A percentile compares a stretch with the other conserved stretches of the same genome.
phyloP scores from a whole-genome alignment of 2,888 invertebrate species.

The Tetropium fuscum region DNA sequence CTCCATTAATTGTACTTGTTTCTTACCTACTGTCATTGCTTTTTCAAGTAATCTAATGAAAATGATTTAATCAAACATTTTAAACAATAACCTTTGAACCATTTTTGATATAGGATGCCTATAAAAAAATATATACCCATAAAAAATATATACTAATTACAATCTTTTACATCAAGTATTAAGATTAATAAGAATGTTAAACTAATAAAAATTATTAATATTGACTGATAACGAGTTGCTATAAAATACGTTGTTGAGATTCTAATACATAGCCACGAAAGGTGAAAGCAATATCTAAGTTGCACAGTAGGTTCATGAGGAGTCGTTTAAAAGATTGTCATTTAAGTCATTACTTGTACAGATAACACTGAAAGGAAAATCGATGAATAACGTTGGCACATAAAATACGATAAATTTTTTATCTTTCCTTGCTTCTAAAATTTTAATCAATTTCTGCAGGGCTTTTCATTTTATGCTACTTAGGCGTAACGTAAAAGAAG shows the following conservation, averaged over 20 bases:
- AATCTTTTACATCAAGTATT: too few relatives aligned
- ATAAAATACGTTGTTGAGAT: constrained; percentile 17
- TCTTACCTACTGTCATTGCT: too few relatives aligned
- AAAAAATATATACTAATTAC: too few relatives aligned
- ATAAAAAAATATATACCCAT: too few relatives aligned
- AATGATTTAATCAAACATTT: too few relatives aligned
- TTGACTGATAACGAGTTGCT: constrained; percentile 12
- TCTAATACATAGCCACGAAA: constrained; percentile 14
- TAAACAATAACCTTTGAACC: too few relatives aligned
- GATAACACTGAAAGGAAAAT: constrained; percentile 24
- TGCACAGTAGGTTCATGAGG: constrained; percentile 14
- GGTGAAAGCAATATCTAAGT: constrained; percentile 24
- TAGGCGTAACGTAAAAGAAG: too few relatives aligned
- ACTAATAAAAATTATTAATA: neutral
- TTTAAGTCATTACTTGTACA: constrained; percentile 25
- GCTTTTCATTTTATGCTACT: neutral
- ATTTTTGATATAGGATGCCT: too few relatives aligned
- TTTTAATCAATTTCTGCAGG: constrained; percentile 12
- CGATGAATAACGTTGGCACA: constrained; percentile 17
- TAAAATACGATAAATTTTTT: constrained; percentile 23
- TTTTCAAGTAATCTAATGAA: too few relatives aligned
- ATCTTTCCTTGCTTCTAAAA: constrained; percentile 16
- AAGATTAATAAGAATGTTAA: neutral
- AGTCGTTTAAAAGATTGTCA: constrained; percentile 25
- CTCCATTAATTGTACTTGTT: too few relatives aligned